phyloP scores from a whole-genome alignment of 2,113 vertebrate species.

The Ophthalmolycus amberensis region DNA sequence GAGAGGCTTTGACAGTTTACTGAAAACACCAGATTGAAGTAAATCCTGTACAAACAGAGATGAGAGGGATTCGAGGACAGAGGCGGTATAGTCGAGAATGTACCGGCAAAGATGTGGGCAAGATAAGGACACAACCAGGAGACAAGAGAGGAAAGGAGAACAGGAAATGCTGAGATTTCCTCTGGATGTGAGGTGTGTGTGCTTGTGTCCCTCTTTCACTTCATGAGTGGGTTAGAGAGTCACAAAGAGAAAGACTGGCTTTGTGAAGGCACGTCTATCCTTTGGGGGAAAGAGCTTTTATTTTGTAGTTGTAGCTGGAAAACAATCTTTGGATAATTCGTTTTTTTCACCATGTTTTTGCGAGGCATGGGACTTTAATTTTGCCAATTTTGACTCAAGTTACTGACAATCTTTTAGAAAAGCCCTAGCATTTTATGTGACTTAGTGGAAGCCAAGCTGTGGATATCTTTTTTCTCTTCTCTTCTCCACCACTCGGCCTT shows the following conservation, averaged over 20 bases:
- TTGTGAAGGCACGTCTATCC: background rate
- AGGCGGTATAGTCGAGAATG: background rate
- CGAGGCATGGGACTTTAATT: background rate
- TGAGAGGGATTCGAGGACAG: background rate
- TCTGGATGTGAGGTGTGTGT: constrained; percentile 74
- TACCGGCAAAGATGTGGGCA: constrained; percentile 25
- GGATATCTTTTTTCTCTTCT: background rate
- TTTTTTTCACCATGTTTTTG: background rate
- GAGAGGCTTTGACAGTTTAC: background rate
- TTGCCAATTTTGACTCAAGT: background rate
- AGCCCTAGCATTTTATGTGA: background rate
- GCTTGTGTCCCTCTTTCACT: constrained; percentile 15
- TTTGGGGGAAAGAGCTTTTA: constrained; percentile 10
- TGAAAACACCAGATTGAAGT: constrained; percentile 6
- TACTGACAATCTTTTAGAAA: background rate
- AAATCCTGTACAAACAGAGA: background rate
- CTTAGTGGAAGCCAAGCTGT: background rate
- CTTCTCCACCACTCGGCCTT: background rate
- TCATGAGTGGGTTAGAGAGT: constrained; percentile 3
- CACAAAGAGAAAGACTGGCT: constrained; percentile 18
- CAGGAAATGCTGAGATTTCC: constrained; percentile 86
- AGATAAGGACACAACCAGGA: constrained; percentile 46
- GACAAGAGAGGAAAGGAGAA: constrained; percentile 74
- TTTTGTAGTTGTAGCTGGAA: constrained; percentile 2
- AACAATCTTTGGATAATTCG: background rate